phyloP scores from a whole-genome alignment of 1,140 invertebrate genomes.

The roundworm (Caenorhabditis elegans) region WBcel235 BX284605.5:8550501-8551000 shows the following conservation, averaged over 20 bases:
- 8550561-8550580: slow-evolving; percentile 55
- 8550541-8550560: slow-evolving; percentile 63
- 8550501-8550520: slow-evolving; percentile 58
- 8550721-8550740: slow-evolving; percentile 52
- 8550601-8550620: slow-evolving; percentile 56
- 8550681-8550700: slow-evolving; percentile 47
- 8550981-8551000: slow-evolving; percentile 48
- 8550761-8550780: slow-evolving; percentile 49
- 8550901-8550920: slow-evolving; percentile 56
- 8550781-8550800: slow-evolving; percentile 61
- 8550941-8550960: slow-evolving; percentile 56
- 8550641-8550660: too few relatives aligned
- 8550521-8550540: slow-evolving; percentile 64
- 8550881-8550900: slow-evolving; percentile 57
- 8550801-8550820: slow-evolving; percentile 2
- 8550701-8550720: slow-evolving; percentile 48
- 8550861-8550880: slow-evolving; percentile 53
- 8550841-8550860: slow-evolving; percentile 54
- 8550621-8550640: slow-evolving; percentile 44
- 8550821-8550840: too few relatives aligned
- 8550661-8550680: slow-evolving; percentile 5
- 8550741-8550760: slow-evolving; percentile 49
- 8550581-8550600: slow-evolving; percentile 55
- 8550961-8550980: slow-evolving; percentile 59
- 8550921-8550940: slow-evolving; percentile 63